A percentile compares a stretch with the other conserved stretches of the same genome.
Conservation (phyloP, 1,140 invertebrate genomes). For the Drosophila eugracilis region DNA sequence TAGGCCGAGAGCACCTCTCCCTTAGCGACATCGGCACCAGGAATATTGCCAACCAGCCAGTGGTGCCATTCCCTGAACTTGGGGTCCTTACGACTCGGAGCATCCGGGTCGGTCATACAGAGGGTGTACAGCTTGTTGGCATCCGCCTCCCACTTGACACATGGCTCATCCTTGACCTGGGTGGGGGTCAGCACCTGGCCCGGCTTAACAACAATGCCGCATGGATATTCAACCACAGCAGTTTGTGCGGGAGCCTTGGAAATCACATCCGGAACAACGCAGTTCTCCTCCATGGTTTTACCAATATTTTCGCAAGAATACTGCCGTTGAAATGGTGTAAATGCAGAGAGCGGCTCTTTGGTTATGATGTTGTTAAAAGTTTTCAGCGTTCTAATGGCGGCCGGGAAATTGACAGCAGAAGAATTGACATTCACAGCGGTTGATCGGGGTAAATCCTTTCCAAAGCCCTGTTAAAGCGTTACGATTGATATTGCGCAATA, state of each 20-base stretch:
- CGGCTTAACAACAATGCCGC: slow-evolving; percentile 86
- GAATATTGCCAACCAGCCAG: slow-evolving; percentile 97
- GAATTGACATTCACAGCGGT: slow-evolving; percentile 43
- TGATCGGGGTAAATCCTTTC: not conserved
- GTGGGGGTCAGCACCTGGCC: slow-evolving; percentile 90
- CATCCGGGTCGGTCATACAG: slow-evolving; percentile 87
- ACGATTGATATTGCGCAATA: slow-evolving; percentile 4
- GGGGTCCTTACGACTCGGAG: slow-evolving; percentile 91
- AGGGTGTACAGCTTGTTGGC: slow-evolving; percentile 89
- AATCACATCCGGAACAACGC: slow-evolving; percentile 80
- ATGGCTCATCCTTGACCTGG: slow-evolving; percentile 89
- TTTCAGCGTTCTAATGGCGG: slow-evolving; percentile 46
- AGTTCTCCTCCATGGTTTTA: slow-evolving; percentile 66
- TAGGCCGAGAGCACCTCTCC: slow-evolving; percentile 93
- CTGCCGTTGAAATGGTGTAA: slow-evolving; percentile 4
- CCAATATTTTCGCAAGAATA: slow-evolving; percentile 16
- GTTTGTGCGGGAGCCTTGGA: slow-evolving; percentile 51
- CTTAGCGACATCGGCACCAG: slow-evolving; percentile 89
- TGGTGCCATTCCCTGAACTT: slow-evolving; percentile 96
- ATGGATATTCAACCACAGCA: slow-evolving; percentile 41
- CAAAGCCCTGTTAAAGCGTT: not conserved
- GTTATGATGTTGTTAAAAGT: slow-evolving; percentile 12
- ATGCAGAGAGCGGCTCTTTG: slow-evolving; percentile 23
- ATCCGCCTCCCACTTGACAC: slow-evolving; percentile 88
- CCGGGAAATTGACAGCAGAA: slow-evolving; percentile 12